phyloP scores from a whole-genome alignment of 2,113 vertebrate genomes.

The Sigmodon hispidus region DNA sequence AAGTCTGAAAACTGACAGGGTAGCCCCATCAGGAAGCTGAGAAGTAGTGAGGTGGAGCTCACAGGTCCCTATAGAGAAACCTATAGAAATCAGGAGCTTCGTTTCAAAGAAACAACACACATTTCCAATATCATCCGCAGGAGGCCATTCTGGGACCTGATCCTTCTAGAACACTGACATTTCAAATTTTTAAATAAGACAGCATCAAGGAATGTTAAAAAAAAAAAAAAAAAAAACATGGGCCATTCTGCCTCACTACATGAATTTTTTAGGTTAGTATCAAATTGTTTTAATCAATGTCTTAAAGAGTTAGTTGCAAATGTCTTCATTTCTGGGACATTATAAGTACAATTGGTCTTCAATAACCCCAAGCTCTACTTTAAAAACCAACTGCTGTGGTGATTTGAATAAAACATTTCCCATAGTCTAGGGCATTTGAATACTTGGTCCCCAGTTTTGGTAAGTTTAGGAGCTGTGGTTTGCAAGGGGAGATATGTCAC shows the following conservation, averaged over 20 bases:
- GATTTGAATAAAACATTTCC: background rate
- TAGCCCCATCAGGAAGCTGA: background rate
- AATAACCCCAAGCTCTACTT: background rate
- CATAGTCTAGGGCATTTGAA: background rate
- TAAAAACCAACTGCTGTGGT: background rate
- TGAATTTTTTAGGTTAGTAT: constrained; percentile 13
- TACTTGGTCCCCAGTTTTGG: background rate
- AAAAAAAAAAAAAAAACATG: no score
- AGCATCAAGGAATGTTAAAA: background rate
- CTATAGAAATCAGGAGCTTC: background rate
- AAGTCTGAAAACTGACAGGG: background rate
- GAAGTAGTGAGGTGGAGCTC: background rate
- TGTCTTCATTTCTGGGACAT: background rate
- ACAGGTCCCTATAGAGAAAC: background rate
- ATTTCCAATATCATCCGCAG: background rate
- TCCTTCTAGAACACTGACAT: background rate
- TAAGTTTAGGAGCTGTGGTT: background rate
- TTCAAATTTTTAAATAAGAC: background rate
- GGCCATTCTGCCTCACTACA: background rate
- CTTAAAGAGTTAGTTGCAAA: constrained; percentile 12
- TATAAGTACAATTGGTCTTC: background rate
- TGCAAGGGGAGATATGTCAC: background rate
- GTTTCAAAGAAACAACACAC: background rate
- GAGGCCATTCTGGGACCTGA: background rate
- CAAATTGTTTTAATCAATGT: background rate